phyloP scores from a whole-genome alignment of 1,140 invertebrate genomes.

The Cotesia chilonis region DNA sequence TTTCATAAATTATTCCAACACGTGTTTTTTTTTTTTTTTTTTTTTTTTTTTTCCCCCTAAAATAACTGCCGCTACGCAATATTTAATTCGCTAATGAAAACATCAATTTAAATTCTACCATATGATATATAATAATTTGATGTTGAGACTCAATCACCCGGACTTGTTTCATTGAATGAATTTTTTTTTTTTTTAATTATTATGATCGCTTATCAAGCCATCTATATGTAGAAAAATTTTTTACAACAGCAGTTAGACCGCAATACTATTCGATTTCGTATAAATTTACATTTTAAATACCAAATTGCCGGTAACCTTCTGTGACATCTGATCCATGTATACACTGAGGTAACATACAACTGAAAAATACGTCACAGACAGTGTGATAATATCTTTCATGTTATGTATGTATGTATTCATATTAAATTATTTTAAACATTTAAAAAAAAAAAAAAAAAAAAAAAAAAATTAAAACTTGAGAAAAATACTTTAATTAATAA shows the following conservation, averaged over 20 bases:
- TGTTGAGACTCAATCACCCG: neutral
- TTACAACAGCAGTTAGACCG: conserved; percentile 6
- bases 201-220: no score
- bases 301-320: conserved; percentile 51
- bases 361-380: conserved; percentile 20
- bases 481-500: no score
- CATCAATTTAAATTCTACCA: no score
- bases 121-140: neutral
- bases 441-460: no score
- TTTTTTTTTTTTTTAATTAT: neutral
- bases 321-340: conserved; percentile 43
- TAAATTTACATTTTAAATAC: conserved; percentile 52
- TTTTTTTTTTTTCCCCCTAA: neutral
- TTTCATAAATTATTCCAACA: conserved; percentile 10
- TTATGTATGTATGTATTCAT: neutral
- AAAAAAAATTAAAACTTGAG: no score
- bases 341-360: conserved; percentile 26
- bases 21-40: neutral
- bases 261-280: neutral
- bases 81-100: neutral
- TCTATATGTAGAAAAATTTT: neutral
- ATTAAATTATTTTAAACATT: no score
- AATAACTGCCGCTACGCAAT: neutral
- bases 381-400: neutral
- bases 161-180: neutral